A percentile compares a stretch with the other conserved stretches of the same genome.
Conservation (phyloP, 2,888 invertebrate genomes). For the Aphrophora alni region DNA sequence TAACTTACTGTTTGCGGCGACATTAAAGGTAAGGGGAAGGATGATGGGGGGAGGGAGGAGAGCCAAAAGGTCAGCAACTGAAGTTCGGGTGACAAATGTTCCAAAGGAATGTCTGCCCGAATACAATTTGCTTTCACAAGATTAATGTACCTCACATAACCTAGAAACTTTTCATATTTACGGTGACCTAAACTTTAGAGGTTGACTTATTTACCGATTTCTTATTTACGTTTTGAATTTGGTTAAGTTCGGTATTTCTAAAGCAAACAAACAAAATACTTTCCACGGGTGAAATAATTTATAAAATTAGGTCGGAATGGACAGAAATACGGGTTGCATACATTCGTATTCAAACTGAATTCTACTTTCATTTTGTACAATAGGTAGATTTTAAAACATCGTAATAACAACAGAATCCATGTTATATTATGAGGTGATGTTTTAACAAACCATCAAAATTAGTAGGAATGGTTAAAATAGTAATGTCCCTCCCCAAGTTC, state of each 20-base stretch:
- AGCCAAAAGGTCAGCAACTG: not conserved
- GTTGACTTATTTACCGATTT: not conserved
- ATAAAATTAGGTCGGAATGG: no score
- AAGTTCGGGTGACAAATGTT: constrained; percentile 6
- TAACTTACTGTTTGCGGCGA: not conserved
- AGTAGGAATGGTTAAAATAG: no score
- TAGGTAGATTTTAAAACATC: no score
- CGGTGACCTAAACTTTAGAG: not conserved
- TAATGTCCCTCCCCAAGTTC: no score
- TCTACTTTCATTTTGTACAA: no score
- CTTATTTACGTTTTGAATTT: not conserved
- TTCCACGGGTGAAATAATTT: no score
- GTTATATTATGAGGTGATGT: no score
- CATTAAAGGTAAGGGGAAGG: not conserved
- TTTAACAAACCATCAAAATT: no score
- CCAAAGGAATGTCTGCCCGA: not conserved
- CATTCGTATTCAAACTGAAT: no score
- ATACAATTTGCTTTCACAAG: not conserved
- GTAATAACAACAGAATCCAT: no score
- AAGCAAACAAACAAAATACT: no score
- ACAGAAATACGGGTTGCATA: no score
- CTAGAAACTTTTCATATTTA: not conserved
- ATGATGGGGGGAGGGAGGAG: not conserved
- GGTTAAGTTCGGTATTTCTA: not conserved
- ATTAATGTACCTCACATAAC: not conserved